These are phyloP conservation scores for Rhyzopertha dominica DNA, from an alignment of 1,140 invertebrate genomes.

Conservation along the genomic window DNA sequence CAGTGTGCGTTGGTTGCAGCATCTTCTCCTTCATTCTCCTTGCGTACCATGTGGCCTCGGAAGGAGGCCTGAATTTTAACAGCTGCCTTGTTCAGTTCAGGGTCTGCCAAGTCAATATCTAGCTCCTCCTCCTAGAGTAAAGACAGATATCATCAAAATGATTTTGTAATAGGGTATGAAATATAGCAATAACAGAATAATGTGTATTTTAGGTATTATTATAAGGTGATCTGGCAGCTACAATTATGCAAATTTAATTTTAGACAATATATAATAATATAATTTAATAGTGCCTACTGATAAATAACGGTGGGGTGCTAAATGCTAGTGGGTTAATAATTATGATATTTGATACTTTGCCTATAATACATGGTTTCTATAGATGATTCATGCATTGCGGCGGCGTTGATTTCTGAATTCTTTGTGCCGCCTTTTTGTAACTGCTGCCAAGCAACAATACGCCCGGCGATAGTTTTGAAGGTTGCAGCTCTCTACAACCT, in stretches of 20 bases:
- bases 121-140: slow-evolving; percentile 59
- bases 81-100: slow-evolving; percentile 85
- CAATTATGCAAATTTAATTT: background rate
- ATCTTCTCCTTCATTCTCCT: slow-evolving; percentile 51
- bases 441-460: too few species aligned
- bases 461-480: too few species aligned
- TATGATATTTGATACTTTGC: too few species aligned
- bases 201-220: background rate
- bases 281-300: background rate
- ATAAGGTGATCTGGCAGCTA: background rate
- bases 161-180: background rate
- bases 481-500: too few species aligned
- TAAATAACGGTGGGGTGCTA: too few species aligned
- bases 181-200: background rate
- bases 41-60: slow-evolving; percentile 83
- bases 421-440: too few species aligned
- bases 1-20: slow-evolving; percentile 3
- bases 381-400: too few species aligned
- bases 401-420: too few species aligned
- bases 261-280: background rate
- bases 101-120: slow-evolving; percentile 77
- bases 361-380: too few species aligned
- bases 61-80: slow-evolving; percentile 92
- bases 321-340: too few species aligned
- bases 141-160: background rate